Percentiles rank a stretch among this genome's conserved stretches.
These are phyloP conservation scores for Rhingia campestris DNA, from an alignment of 2,888 invertebrate species.

Conservation along the genomic window DNA sequence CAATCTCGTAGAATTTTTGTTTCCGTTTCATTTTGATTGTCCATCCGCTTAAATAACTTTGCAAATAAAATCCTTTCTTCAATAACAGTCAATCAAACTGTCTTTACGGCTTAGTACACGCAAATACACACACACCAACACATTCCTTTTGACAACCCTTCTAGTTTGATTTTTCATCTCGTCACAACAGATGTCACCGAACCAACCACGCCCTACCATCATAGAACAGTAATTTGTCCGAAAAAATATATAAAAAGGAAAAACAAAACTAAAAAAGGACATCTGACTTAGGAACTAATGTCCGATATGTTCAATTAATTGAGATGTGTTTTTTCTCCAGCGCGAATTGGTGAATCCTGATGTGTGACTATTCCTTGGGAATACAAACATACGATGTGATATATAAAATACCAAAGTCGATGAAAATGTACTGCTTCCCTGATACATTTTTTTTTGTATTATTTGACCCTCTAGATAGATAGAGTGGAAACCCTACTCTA, in stretches of 20 bases:
- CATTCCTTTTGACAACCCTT: conserved; percentile 25
- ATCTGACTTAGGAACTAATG: not conserved
- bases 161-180: conserved; percentile 41
- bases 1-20: too few species aligned
- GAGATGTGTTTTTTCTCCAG: not conserved
- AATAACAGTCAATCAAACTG: conserved; percentile 71
- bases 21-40: too few species aligned
- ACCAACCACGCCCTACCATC: conserved; percentile 44
- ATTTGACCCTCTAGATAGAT: conserved; percentile 15
- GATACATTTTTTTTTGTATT: not conserved
- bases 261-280: not conserved
- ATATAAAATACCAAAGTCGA: not conserved
- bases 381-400: conserved; percentile 19
- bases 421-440: not conserved
- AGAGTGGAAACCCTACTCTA: not conserved
- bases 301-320: conserved; percentile 30
- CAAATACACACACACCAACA: conserved; percentile 3
- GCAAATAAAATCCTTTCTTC: conserved; percentile 38
- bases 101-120: conserved; percentile 58
- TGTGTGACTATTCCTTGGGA: not conserved
- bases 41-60: too few species aligned
- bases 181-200: conserved; percentile 16
- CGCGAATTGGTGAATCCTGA: not conserved
- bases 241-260: not conserved
- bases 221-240: conserved; percentile 16